Conservation (phyloP, 2,888 invertebrate genomes). For the Drosophila mulleri region DNA sequence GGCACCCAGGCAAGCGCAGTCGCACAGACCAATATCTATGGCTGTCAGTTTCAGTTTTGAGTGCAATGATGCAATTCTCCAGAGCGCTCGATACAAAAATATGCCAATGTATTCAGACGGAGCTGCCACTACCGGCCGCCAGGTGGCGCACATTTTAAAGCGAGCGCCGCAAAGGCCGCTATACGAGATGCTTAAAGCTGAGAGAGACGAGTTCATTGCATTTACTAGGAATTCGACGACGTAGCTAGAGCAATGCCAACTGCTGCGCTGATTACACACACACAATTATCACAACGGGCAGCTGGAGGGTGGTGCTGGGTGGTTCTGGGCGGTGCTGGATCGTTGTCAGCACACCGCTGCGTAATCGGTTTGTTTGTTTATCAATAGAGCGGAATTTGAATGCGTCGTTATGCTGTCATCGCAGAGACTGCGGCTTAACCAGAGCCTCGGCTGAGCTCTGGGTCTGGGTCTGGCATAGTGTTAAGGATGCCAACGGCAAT, state of each 20-base stretch:
- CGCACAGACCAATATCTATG: conserved; percentile 13
- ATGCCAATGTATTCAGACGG: conserved; percentile 11
- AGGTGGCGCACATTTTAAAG: conserved; percentile 31
- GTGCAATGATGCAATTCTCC: conserved; percentile 5
- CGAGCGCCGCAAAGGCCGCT: conserved; percentile 59
- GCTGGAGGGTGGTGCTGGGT: conserved; percentile 4
- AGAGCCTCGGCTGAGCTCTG: not conserved
- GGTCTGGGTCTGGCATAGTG: not conserved
- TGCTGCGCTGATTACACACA: conserved; percentile 56
- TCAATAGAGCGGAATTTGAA: conserved; percentile 63
- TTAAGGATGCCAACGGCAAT: conserved; percentile 19
- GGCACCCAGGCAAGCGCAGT: not conserved
- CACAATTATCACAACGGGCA: conserved; percentile 65
- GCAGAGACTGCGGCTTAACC: conserved; percentile 8
- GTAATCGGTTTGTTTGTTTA: conserved; percentile 78
- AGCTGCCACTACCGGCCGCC: not conserved
- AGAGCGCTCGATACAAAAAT: conserved; percentile 12
- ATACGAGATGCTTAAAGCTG: conserved; percentile 26
- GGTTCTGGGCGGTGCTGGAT: not conserved
- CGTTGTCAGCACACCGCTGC: conserved; percentile 62
- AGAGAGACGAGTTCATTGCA: conserved; percentile 62
- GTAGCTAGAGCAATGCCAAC: conserved; percentile 13
- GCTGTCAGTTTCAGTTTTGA: conserved; percentile 54
- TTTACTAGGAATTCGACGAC: conserved; percentile 22
- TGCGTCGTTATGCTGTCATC: conserved; percentile 76